These are phyloP conservation scores for Arrhopalites spinosus DNA, from an alignment of 2,888 invertebrate genomes.

Conservation along the genomic window DNA sequence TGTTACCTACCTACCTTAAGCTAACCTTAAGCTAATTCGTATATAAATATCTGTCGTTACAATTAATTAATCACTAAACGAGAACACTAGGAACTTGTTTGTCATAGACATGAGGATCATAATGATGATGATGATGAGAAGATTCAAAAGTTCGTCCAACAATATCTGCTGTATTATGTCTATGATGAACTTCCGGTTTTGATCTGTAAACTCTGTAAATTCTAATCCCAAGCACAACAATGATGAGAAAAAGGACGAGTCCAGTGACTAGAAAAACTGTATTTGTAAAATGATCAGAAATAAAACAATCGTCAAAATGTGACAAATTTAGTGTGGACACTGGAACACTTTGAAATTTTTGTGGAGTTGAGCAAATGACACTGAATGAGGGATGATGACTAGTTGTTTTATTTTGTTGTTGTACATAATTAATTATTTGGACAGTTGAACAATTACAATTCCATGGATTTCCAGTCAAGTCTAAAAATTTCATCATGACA, in stretches of 20 bases:
- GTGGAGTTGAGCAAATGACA: constrained; percentile 23
- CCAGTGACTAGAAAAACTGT: constrained; percentile 24
- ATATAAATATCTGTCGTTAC: too few species aligned
- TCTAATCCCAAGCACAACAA: constrained; percentile 18
- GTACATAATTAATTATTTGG: constrained; percentile 15
- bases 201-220: constrained; percentile 5
- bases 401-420: background rate
- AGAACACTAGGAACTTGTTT: constrained; percentile 40
- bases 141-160: background rate
- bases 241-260: constrained; percentile 11
- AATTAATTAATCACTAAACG: constrained; percentile 32
- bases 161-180: background rate
- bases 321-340: background rate
- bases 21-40: too few species aligned
- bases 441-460: constrained; percentile 31
- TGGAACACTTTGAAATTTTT: constrained; percentile 7
- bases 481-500: background rate
- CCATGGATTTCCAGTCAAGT: constrained; percentile 35
- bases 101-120: constrained; percentile 21
- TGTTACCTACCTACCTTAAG: too few species aligned
- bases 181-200: background rate
- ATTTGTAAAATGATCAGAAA: constrained; percentile 7
- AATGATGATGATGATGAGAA: constrained; percentile 10
- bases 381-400: background rate
- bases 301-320: constrained; percentile 20